Conservation (phyloP, 2,888 invertebrate genomes). For the Tanypteryx hageni region DNA sequence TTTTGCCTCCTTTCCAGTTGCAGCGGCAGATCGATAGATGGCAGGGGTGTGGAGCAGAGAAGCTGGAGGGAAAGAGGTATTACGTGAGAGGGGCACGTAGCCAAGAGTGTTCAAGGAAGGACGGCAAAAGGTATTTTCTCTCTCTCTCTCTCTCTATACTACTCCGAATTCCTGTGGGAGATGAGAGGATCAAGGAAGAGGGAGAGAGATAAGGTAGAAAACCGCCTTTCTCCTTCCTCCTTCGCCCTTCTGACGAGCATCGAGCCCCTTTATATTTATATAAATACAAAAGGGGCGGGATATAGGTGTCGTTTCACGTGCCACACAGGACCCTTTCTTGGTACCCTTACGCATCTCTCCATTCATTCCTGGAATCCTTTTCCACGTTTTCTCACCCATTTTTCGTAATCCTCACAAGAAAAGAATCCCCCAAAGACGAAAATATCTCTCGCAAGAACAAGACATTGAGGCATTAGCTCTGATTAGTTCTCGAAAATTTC, state of each 20-base stretch:
- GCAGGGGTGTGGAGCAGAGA: conserved; percentile 60
- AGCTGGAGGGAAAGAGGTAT: not conserved
- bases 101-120: conserved; percentile 15
- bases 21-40: conserved; percentile 60
- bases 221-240: not conserved
- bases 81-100: conserved; percentile 9
- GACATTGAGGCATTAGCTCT: not conserved
- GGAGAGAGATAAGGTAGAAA: not conserved
- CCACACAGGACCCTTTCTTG: not conserved
- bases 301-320: not conserved
- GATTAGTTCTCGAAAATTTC: not conserved
- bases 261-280: not conserved
- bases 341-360: not conserved
- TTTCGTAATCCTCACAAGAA: not conserved
- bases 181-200: conserved; percentile 16
- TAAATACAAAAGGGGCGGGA: not conserved
- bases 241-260: not conserved
- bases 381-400: not conserved
- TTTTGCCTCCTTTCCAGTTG: not conserved
- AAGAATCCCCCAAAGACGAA: not conserved
- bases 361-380: not conserved
- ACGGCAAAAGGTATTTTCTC: conserved; percentile 23
- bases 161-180: conserved; percentile 50
- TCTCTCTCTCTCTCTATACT: conserved; percentile 14
- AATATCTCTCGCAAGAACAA: not conserved